These are phyloP conservation scores for Myanophis thanlyinensis DNA, from an alignment of 2,113 vertebrate species.

Conservation along the genomic window DNA sequence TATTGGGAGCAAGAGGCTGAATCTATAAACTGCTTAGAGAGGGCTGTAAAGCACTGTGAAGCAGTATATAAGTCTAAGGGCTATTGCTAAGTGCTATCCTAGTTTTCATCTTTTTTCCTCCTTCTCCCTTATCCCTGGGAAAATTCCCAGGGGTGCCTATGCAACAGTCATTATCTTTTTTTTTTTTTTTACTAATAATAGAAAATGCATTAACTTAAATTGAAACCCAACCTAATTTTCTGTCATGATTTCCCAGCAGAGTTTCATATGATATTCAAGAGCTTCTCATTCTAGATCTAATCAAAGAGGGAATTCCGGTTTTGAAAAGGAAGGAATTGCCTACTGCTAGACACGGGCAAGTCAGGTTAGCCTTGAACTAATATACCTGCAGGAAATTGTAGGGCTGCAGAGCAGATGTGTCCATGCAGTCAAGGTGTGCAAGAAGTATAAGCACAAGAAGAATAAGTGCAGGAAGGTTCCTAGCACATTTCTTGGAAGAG, in stretches of 20 bases:
- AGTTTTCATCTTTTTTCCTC: slow-evolving; percentile 3
- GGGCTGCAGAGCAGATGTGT: background rate
- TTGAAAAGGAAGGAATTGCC: slow-evolving; percentile 1
- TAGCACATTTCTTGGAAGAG: background rate
- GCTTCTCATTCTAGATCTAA: background rate
- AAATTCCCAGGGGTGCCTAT: background rate
- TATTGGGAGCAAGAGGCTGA: too few species aligned
- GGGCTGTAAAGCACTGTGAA: too few species aligned
- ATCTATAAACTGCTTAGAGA: too few species aligned
- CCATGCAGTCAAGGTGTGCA: background rate
- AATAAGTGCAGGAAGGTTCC: background rate
- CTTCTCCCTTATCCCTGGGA: background rate
- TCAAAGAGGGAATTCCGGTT: slow-evolving; percentile 24
- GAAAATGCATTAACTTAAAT: background rate
- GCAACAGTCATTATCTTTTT: background rate
- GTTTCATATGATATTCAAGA: background rate
- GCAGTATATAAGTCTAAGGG: too few species aligned
- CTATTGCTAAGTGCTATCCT: too few species aligned
- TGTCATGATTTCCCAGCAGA: slow-evolving; percentile 1
- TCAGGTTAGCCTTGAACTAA: background rate
- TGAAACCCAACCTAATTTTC: background rate
- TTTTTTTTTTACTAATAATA: background rate
- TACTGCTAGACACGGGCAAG: slow-evolving; percentile 35
- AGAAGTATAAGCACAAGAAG: background rate
- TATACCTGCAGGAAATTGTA: background rate